phyloP scores from a whole-genome alignment of 1,140 invertebrate species.

The Phenacoccus solenopsis region DNA sequence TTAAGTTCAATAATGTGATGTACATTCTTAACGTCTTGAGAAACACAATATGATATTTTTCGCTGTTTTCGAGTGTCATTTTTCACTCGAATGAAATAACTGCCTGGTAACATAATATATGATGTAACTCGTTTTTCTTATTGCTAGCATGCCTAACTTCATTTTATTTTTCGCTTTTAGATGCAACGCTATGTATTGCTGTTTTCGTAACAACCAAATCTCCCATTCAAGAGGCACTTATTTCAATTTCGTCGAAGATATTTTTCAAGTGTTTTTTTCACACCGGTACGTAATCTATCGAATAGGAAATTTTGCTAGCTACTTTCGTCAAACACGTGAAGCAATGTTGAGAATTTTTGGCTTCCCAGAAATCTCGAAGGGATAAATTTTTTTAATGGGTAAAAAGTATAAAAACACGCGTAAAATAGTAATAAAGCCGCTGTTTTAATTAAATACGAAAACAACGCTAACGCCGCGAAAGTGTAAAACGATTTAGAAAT shows the following conservation, averaged over 20 bases:
- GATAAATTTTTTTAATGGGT: no score
- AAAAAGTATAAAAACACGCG: background rate
- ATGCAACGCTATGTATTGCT: background rate
- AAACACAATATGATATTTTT: conserved; percentile 15
- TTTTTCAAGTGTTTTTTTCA: no score
- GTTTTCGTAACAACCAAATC: background rate
- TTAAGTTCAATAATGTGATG: conserved; percentile 7
- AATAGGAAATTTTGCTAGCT: no score
- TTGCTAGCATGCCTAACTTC: background rate
- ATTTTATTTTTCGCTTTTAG: background rate
- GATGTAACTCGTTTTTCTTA: background rate
- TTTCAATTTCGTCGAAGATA: no score
- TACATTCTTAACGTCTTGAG: conserved; percentile 17
- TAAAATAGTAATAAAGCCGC: conserved; percentile 6
- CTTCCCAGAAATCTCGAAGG: no score
- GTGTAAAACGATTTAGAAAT: conserved; percentile 8
- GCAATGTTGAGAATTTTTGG: no score
- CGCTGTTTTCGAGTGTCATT: conserved; percentile 12
- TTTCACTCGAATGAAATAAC: conserved; percentile 12
- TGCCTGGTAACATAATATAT: background rate
- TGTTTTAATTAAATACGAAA: conserved; percentile 4
- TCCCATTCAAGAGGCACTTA: no score
- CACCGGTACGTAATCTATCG: no score
- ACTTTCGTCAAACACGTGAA: no score
- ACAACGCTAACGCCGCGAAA: background rate